phyloP scores from a whole-genome alignment of 2,113 vertebrate genomes.

The Microcebus lehilahytsara region DNA sequence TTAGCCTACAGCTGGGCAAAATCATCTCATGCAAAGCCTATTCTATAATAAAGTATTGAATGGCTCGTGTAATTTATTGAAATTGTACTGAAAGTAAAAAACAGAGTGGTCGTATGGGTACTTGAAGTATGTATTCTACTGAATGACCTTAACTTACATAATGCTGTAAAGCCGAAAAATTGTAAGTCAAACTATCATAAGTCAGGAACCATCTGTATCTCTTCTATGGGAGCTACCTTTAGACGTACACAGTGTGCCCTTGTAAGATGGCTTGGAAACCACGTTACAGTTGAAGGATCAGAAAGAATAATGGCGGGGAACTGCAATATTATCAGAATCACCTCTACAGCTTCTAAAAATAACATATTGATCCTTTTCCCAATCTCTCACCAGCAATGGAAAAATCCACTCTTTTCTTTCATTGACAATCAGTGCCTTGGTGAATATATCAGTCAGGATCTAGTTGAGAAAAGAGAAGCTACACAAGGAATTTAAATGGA shows the following conservation, averaged over 20 bases:
- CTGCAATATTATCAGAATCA: conserved; percentile 50
- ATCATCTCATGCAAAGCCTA: neutral
- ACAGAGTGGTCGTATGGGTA: neutral
- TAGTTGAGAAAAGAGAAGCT: conserved; percentile 30
- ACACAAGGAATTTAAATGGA: neutral
- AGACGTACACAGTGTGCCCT: neutral
- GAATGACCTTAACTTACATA: neutral
- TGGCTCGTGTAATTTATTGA: neutral
- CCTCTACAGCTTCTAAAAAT: conserved; percentile 41
- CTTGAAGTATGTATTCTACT: neutral
- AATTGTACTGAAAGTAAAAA: neutral
- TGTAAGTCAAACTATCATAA: neutral
- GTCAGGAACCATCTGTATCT: neutral
- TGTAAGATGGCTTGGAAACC: neutral
- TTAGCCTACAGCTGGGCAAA: neutral
- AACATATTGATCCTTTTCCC: conserved; percentile 32
- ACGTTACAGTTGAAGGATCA: conserved; percentile 41
- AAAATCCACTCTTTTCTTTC: conserved; percentile 46
- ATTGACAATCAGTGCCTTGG: conserved; percentile 1
- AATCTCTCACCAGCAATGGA: conserved; percentile 9
- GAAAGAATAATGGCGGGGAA: conserved; percentile 17
- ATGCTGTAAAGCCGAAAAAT: neutral
- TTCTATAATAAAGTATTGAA: neutral
- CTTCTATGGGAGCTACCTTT: neutral
- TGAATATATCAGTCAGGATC: conserved; percentile 32